Evolutionary conservation across 2,113 vertebrate genomes (phyloP), one percentile per base, ranked within the genome.

Genomic region (Melanocharis versteri): DNA sequence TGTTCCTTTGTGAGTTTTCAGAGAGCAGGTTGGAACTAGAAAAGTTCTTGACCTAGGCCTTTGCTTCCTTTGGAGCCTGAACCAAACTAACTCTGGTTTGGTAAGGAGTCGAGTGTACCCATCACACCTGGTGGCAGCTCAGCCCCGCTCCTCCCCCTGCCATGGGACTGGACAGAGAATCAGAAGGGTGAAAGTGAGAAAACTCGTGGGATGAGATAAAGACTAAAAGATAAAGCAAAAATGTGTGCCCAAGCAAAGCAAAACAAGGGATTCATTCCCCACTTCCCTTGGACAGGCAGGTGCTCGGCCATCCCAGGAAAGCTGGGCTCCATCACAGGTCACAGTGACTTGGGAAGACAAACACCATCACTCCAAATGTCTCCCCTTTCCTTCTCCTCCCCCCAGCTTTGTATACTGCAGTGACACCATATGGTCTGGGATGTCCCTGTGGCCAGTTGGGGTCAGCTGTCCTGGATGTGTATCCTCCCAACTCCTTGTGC

Each of bases 371-470:
- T 45, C 31, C 2, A 1, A 50, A 56, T 1, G 0, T 44, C 15
- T 2, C 31, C 10, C 4, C 3, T 2, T 48, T 35, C 30, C 23
- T 56, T 3, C n/a, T 23, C 13, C 37, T 47, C 11, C 30, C 61
- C 17, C 16, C 71, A 33, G 57, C 45, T 73, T 13, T 60, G 17
- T 6, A 1, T 18, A 15, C 51, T 51, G 51, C 23, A 30, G 7
- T 20, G 42, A 28, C 0, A 0, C 19, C 0, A 0, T 9, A 18
- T 1, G 24, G 14, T 27, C 2, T 3, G 4, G 70, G 8, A 21
- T 33, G 31, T 21, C 22, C 26, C 30, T 40, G 11, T 44, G 45
- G 19, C 6, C 54, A 28, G 20, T 1, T 75, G 54, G 65, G 75
- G 7, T 58, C 75, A 85, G 48, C 53, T 82, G 53, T 68, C 44